Evolutionary conservation across 1,140 invertebrate species (phyloP), one percentile per base, ranked within the genome.

Genomic region (Drosophila cardini): DNA sequence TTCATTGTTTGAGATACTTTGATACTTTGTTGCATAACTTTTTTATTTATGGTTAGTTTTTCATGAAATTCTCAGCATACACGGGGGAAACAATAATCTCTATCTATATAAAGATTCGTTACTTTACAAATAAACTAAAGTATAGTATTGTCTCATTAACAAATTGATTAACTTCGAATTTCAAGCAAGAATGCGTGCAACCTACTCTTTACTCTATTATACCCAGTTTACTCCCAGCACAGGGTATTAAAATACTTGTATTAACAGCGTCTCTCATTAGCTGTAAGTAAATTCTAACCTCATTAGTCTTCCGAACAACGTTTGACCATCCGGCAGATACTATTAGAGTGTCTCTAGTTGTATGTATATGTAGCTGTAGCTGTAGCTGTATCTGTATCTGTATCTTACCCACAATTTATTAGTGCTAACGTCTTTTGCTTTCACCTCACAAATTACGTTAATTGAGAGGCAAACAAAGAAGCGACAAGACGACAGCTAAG

Each of bases 401-500:
- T 52, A 57, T 63, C 43, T 64, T 40, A 55, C 50, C 50, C 63
- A 63, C 60, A 71, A 63, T 71, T 71, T 63, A 71, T 71, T 53
- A 63, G 52, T 46, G 60, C 52, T 71, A 62, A 71, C 68, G 18
- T 71, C 50, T 60, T 55, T 64, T 63, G 60, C 50, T 63, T 71
- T 71, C 61, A 62, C 68, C 68, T 62, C 61, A 63, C 60, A 71
- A 71, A 71, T 64, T 71, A 62, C 50, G 68, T 46, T 62, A 71
- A 71, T 63, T 71, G 68, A 45, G 32, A 45, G 30, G 52, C 68
- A 46, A 57, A 38, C 45, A 58, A 58, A 43, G 38, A 56, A 53
- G 50, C 60, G 46, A 52, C 46, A 63, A 21, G 60, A 34, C 58
- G 58, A 61, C 45, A 62, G 58, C 67, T 52, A 48, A 70, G 55